Conservation (phyloP, 2,797 vertebrate species). For the Poecilia picta region DNA sequence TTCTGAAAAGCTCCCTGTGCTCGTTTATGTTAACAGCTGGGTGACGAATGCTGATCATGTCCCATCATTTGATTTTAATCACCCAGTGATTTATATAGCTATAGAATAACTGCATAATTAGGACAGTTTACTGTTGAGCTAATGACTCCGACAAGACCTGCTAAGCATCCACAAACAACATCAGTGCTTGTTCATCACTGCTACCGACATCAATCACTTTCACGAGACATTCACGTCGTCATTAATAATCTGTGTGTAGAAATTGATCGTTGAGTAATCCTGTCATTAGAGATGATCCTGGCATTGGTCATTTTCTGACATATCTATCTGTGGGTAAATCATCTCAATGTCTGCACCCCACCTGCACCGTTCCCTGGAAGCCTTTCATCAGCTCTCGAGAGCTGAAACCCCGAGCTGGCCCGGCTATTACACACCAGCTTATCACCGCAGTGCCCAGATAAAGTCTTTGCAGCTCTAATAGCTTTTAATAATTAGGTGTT, state of each 20-base stretch:
- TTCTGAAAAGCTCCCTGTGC: slow-evolving; percentile 1
- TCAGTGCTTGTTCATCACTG: slow-evolving; percentile 30
- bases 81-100: slow-evolving; percentile 42
- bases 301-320: slow-evolving; percentile 1
- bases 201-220: slow-evolving; percentile 23
- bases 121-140: slow-evolving; percentile 37
- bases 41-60: slow-evolving; percentile 32
- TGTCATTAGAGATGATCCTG: slow-evolving; percentile 17
- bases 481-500: slow-evolving; percentile 37
- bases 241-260: slow-evolving; percentile 8
- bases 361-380: background rate
- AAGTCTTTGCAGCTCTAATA: slow-evolving; percentile 34
- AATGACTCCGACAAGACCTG: slow-evolving; percentile 36
- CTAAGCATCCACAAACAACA: slow-evolving; percentile 37
- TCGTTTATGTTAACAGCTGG: slow-evolving; percentile 19
- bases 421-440: slow-evolving; percentile 29
- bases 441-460: slow-evolving; percentile 32
- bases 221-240: slow-evolving; percentile 3
- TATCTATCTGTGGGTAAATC: slow-evolving; percentile 19
- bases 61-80: slow-evolving; percentile 41
- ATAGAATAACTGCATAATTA: slow-evolving; percentile 33
- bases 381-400: slow-evolving; percentile 33
- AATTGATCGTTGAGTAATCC: slow-evolving; percentile 12
- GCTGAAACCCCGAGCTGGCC: background rate
- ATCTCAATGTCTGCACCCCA: background rate